Percentiles rank a stretch among this genome's conserved stretches.
phyloP scores from a whole-genome alignment of 2,797 vertebrate genomes.

The Danio jaintianensis region DNA sequence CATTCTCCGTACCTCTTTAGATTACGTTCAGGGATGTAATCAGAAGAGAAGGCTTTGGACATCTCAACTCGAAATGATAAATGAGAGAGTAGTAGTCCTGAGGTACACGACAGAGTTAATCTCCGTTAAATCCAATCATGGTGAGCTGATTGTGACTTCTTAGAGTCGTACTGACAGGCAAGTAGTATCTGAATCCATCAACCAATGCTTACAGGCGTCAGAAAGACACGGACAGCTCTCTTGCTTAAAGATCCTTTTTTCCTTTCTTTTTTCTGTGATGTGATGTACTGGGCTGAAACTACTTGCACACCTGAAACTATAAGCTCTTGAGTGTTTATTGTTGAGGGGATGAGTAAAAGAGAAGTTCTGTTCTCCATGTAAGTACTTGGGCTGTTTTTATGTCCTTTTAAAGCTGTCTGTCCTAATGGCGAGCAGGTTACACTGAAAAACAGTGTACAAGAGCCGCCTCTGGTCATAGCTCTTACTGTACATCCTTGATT shows the following conservation, averaged over 20 bases:
- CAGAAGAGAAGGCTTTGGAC: constrained; percentile 34
- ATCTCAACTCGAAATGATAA: constrained; percentile 59
- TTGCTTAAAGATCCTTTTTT: constrained; percentile 58
- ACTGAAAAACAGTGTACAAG: background rate
- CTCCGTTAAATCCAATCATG: constrained; percentile 79
- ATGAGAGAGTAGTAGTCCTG: constrained; percentile 56
- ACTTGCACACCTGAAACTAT: constrained; percentile 57
- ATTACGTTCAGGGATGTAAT: background rate
- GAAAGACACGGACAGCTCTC: constrained; percentile 56
- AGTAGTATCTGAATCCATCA: constrained; percentile 40
- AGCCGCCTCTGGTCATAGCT: background rate
- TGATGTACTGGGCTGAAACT: constrained; percentile 60
- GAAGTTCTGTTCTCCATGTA: constrained; percentile 73
- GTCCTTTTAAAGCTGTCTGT: constrained; percentile 57
- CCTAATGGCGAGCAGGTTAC: constrained; percentile 43
- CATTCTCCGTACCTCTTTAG: constrained; percentile 13
- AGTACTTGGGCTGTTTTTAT: constrained; percentile 65
- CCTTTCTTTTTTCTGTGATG: constrained; percentile 47
- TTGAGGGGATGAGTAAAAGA: constrained; percentile 70
- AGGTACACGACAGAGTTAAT: constrained; percentile 71
- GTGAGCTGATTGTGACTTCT: constrained; percentile 73
- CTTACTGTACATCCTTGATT: background rate
- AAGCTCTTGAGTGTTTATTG: constrained; percentile 53
- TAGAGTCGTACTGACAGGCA: constrained; percentile 66
- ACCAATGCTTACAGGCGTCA: background rate